phyloP scores from a whole-genome alignment of 37 sponge, comb jelly and placozoan species.

The Cliona cf. orientalis region DNA sequence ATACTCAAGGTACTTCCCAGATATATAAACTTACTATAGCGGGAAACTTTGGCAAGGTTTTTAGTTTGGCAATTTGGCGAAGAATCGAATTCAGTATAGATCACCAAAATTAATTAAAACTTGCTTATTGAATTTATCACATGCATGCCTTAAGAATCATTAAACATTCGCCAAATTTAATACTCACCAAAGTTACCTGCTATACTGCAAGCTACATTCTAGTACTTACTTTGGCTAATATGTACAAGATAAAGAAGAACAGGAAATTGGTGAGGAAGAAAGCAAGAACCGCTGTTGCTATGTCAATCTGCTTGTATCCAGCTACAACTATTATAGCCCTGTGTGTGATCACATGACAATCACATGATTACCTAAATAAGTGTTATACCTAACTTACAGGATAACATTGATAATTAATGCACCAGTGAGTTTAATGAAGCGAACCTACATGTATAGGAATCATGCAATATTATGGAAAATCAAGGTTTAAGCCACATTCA shows the following conservation, averaged over 20 bases:
- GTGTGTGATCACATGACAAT: too few species aligned
- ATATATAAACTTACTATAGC: too few species aligned
- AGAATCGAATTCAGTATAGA: background rate
- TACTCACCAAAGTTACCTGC: too few species aligned
- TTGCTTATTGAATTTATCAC: background rate
- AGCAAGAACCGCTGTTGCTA: slow-evolving; percentile 46
- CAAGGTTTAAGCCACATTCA: too few species aligned
- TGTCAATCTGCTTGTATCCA: background rate
- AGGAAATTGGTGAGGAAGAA: slow-evolving; percentile 68
- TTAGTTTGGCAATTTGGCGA: background rate
- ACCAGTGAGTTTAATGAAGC: slow-evolving; percentile 11
- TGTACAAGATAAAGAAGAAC: slow-evolving; percentile 55
- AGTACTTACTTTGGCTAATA: slow-evolving; percentile 43
- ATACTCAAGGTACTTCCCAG: background rate
- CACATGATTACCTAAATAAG: too few species aligned
- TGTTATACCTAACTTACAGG: too few species aligned
- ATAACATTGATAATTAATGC: slow-evolving; percentile 9
- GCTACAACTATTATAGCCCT: slow-evolving; percentile 35
- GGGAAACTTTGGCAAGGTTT: background rate
- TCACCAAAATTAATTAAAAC: background rate
- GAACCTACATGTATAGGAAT: slow-evolving; percentile 10
- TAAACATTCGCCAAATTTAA: too few species aligned
- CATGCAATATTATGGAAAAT: background rate
- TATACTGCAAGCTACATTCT: too few species aligned
- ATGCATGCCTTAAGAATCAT: background rate